phyloP scores from a whole-genome alignment of 2,888 invertebrate species.

The Cremastinae sp. region DNA sequence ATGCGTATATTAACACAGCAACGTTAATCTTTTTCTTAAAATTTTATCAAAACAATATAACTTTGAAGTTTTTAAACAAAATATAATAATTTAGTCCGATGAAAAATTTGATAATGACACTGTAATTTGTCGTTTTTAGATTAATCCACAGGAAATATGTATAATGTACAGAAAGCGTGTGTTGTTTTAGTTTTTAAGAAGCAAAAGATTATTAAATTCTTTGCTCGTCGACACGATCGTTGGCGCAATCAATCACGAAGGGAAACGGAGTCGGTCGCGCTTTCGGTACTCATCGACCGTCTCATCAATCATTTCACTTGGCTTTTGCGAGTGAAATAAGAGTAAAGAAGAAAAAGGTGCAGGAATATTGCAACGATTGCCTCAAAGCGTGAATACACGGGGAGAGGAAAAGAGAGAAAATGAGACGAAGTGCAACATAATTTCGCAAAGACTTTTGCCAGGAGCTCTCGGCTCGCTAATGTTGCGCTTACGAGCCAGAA shows the following conservation, averaged over 20 bases:
- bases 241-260: constrained; percentile 35
- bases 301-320: constrained; percentile 39
- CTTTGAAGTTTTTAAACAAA: no score
- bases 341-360: neutral
- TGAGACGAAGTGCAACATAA: constrained; percentile 34
- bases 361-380: constrained; percentile 3
- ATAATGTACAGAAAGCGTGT: no score
- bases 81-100: no score
- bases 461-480: constrained; percentile 2
- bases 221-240: constrained; percentile 18
- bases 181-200: no score
- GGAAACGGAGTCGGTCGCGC: neutral
- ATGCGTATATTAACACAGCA: no score
- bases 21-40: no score
- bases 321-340: neutral
- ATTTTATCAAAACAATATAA: no score
- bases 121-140: no score
- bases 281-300: constrained; percentile 27
- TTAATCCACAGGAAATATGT: no score
- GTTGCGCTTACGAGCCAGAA: constrained; percentile 5
- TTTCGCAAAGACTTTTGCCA: constrained; percentile 25
- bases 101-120: no score
- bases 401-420: neutral
- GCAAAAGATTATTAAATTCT: constrained; percentile 14
- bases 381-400: constrained; percentile 1